Evolutionary conservation across 2,888 invertebrate species (phyloP), one percentile per base, ranked within the genome.

Genomic region (Barypeithes pellucidus): DNA sequence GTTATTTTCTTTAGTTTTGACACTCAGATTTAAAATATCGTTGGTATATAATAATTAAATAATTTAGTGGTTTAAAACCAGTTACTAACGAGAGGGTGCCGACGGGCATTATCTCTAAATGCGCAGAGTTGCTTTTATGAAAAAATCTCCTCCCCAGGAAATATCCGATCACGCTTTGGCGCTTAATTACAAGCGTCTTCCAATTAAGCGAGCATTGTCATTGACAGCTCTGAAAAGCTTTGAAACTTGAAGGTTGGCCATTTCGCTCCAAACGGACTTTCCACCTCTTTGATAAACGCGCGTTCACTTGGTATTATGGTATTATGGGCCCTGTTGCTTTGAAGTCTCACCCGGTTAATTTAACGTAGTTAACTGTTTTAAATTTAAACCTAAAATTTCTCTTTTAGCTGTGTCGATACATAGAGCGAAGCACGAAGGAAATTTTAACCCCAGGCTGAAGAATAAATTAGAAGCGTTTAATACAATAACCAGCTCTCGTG

Each of bases 311-410:
- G 68, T 20, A 45, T 50, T 71, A 71, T 71, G 24, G 43, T 43
- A 43, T 43, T 43, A 43, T 43, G n/a, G 43, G 65, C 65, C n/a
- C 78, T 79, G 76, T 81, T 81, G 81, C 84, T 85, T 84, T 84
- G 85, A 85, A 84, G 85, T 84, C 78, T n/a, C 75, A 79, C 78
- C 76, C 78, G 84, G 82, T 82, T 84, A 84, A 85, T 84, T 85
- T 84, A 83, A 83, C 84, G 80, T 60, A 50, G 69, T 69, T 73
- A 69, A 52, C 63, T 59, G 69, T 73, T 73, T 66, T 73, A 73
- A 73, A 69, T 65, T 73, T 63, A 65, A 73, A 67, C 72, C 62
- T 20, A 50, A 66, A 66, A 43, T 72, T 66, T 67, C 60, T 41
- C 72, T 57, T 57, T 54, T 57, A 60, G 39, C 52, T 61, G 29